phyloP scores from a whole-genome alignment of 2,888 invertebrate genomes.

The Limnephilus lunatus region DNA sequence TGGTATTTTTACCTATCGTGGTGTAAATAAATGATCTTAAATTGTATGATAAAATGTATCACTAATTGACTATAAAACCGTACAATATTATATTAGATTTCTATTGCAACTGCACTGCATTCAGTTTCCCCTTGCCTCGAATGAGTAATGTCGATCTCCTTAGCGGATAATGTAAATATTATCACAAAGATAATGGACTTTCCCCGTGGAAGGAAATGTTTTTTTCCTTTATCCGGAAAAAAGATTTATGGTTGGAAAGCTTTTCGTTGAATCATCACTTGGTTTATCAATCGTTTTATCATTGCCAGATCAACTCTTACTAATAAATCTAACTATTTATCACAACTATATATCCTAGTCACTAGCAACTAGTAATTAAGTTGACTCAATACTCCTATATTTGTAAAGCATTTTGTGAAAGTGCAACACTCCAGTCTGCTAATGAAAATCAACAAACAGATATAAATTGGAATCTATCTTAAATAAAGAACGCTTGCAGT shows the following conservation, averaged over 20 bases:
- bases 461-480: no score
- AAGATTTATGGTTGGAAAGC: conserved; percentile 30
- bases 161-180: conserved; percentile 41
- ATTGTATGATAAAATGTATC: no score
- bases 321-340: no score
- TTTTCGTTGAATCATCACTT: not conserved
- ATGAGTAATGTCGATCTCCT: conserved; percentile 38
- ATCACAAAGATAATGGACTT: conserved; percentile 42
- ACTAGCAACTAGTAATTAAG: no score
- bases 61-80: not conserved
- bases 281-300: not conserved
- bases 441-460: no score
- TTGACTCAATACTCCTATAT: no score
- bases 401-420: no score
- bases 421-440: no score
- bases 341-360: no score
- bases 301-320: not conserved
- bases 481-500: not conserved
- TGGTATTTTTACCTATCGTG: not conserved
- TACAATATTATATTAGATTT: not conserved
- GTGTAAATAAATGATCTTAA: not conserved
- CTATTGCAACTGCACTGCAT: not conserved
- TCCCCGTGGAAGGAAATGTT: conserved; percentile 12
- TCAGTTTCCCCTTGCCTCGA: not conserved
- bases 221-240: not conserved